Base-by-base conservation (phyloP, 2,113 vertebrate genomes). In the Callipepla californica region DNA sequence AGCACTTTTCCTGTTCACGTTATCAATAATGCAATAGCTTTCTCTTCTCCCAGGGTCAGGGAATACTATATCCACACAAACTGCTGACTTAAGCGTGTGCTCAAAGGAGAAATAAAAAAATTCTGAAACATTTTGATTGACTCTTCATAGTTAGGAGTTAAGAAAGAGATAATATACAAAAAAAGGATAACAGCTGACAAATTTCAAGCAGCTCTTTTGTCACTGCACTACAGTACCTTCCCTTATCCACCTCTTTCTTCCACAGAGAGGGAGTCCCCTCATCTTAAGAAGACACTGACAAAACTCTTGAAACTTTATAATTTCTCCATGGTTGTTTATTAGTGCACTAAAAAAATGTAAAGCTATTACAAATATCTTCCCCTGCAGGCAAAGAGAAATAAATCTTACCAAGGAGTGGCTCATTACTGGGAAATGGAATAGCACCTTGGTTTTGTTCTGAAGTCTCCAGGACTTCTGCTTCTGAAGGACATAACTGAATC, bases 381-480 rank as follows among this genome's bases (percentile, higher is more conserved):
- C 26, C 30, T 85, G n/a, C 26, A 55, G 4, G 11, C 11, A 13
- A 42, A 34, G 38, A 50, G 53, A 48, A 88, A 61, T 6, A 66
- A 53, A 73, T 69, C 93, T 89, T 98, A 99, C 99, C 96, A 75
- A 98, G 98, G 32, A 98, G 97, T 34, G 97, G 80, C 34, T 98
- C 98, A 23, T 96, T 97, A 72, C 45, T 96, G n/a, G 96, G 94
- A 87, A 98, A 97, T 7, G 96, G 81, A 83, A 96, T 94, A 85
- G 95, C n/a, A 70, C 95, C 95, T 78, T 96, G 97, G 16, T 84
- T 96, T 79, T 98, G 98, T 73, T 97, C 96, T 61, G 94, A 67
- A 65, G 95, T 85, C 75, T 98, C 98, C 22, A 97, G 95, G 89
- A 90, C 97, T 30, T 97, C 97, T 72, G 97, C 97, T 85, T 98